Conservation (phyloP, 2,888 invertebrate genomes). For the Cryptosula pallasiana region DNA sequence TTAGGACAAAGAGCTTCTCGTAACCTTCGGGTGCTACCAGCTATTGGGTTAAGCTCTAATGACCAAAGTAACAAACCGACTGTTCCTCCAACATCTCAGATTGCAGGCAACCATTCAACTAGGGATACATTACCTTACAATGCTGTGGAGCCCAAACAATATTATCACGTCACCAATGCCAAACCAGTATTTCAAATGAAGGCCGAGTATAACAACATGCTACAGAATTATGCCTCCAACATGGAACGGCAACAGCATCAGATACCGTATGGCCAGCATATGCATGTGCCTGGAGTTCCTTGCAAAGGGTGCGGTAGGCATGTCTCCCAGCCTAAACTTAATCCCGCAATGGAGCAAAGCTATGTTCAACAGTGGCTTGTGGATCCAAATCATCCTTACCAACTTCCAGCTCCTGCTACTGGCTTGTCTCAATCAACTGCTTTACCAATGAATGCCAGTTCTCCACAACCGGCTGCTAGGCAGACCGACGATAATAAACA, state of each 20-base stretch:
- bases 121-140: neutral
- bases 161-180: constrained; percentile 11
- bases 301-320: constrained; percentile 9
- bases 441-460: neutral
- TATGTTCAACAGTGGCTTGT: constrained; percentile 19
- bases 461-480: neutral
- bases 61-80: neutral
- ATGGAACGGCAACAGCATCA: neutral
- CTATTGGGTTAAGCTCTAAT: neutral
- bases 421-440: neutral
- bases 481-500: neutral
- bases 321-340: neutral
- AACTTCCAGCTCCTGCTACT: constrained; percentile 9
- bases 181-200: constrained; percentile 23
- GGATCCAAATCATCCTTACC: neutral
- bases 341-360: neutral
- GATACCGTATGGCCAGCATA: neutral
- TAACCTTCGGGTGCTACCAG: neutral
- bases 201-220: constrained; percentile 18
- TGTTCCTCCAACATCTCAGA: neutral
- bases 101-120: neutral
- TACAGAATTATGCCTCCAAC: constrained; percentile 8
- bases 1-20: neutral
- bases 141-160: neutral
- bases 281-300: neutral